Evolutionary conservation across 2,797 vertebrate species (phyloP).

Genomic region (Acipenser ruthenus): DNA sequence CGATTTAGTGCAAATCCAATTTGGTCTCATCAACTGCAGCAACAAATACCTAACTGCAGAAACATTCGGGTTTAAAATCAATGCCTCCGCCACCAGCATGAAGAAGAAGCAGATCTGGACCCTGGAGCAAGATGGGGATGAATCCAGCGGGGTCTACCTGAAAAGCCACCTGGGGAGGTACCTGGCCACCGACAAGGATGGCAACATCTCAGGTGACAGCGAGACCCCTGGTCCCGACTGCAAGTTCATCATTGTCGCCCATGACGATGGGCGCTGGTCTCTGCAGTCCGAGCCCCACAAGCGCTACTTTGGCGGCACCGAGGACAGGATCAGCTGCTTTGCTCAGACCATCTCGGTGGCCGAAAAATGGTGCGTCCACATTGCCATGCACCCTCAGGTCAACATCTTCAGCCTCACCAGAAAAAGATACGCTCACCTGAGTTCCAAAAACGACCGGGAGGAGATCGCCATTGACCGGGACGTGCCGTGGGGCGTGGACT

Average conservation of each 20-base stretch:
- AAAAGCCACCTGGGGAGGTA: constrained; percentile 92
- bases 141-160: constrained; percentile 70
- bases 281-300: constrained; percentile 86
- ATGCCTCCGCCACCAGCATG: constrained; percentile 87
- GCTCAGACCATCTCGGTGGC: constrained; percentile 79
- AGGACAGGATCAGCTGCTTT: constrained; percentile 93
- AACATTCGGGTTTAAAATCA: constrained; percentile 93
- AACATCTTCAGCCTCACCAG: constrained; percentile 90
- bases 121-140: constrained; percentile 87
- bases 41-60: constrained; percentile 95
- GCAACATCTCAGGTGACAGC: constrained; percentile 83
- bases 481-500: constrained; percentile 94
- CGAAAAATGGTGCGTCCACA: constrained; percentile 96
- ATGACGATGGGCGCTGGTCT: constrained; percentile 95
- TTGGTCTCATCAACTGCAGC: constrained; percentile 92
- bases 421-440: constrained; percentile 90
- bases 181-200: constrained; percentile 93
- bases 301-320: constrained; percentile 90
- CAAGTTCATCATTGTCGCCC: constrained; percentile 84
- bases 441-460: constrained; percentile 57
- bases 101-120: constrained; percentile 99
- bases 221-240: constrained; percentile 76
- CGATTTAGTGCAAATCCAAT: constrained; percentile 92
- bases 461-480: constrained; percentile 90
- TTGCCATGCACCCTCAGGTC: constrained; percentile 96